Conservation (phyloP, 2,888 invertebrate genomes). For the Chromoteleia sp. region DNA sequence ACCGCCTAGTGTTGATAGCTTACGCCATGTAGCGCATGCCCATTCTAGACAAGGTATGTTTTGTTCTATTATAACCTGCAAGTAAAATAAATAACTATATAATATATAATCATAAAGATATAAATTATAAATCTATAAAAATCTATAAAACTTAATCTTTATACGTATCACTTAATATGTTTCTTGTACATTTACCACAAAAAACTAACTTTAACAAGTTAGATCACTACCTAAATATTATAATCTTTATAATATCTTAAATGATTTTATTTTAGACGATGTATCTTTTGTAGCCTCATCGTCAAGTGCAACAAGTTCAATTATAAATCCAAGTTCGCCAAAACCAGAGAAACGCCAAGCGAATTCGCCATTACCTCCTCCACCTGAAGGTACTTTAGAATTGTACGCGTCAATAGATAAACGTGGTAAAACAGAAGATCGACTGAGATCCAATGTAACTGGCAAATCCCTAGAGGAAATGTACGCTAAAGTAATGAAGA, state of each 20-base stretch:
- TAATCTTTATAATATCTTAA: constrained; percentile 10
- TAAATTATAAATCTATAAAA: no score
- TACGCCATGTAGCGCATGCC: constrained; percentile 87
- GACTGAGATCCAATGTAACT: constrained; percentile 74
- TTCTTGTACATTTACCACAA: no score
- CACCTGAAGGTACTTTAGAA: constrained; percentile 87
- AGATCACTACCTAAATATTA: background rate
- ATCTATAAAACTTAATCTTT: no score
- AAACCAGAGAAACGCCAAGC: constrained; percentile 96
- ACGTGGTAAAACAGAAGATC: constrained; percentile 78
- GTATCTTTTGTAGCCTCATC: constrained; percentile 87
- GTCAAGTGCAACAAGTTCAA: constrained; percentile 89
- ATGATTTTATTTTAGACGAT: constrained; percentile 46
- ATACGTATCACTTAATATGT: no score
- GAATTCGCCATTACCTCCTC: constrained; percentile 94
- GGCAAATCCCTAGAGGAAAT: constrained; percentile 92
- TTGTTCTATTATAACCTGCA: constrained; percentile 20
- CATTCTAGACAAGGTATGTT: constrained; percentile 87
- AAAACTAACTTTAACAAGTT: no score
- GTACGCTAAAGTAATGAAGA: constrained; percentile 95
- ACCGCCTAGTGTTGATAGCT: constrained; percentile 88
- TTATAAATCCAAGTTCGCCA: constrained; percentile 92
- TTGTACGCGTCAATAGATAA: constrained; percentile 84
- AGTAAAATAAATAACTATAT: no score
- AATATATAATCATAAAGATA: no score